These are phyloP conservation scores for Alaudala cheleensis DNA, from an alignment of 2,113 vertebrate species.

Conservation along the genomic window DNA sequence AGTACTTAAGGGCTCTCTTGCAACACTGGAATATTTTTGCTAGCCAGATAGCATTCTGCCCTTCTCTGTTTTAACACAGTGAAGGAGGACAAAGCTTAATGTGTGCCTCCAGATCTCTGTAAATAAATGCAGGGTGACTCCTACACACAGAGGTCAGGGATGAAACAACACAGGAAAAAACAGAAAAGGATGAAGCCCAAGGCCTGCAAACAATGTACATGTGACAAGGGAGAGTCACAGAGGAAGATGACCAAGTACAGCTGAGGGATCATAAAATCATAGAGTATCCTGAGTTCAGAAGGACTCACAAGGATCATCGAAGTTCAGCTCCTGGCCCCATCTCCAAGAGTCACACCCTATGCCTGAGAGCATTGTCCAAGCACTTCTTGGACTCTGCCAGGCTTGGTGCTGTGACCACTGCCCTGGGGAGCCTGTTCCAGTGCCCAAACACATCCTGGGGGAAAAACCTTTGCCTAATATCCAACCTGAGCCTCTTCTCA, in stretches of 20 bases:
- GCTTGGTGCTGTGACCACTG: neutral
- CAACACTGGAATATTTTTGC: neutral
- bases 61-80: neutral
- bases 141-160: neutral
- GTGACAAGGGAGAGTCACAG: neutral
- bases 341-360: neutral
- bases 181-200: neutral
- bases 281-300: neutral
- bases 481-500: neutral
- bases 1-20: neutral
- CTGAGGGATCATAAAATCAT: neutral
- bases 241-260: neutral
- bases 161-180: neutral
- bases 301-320: accelerated
- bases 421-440: neutral
- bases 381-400: neutral
- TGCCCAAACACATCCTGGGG: neutral
- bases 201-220: accelerated
- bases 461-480: neutral
- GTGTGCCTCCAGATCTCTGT: neutral
- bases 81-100: neutral
- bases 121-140: neutral
- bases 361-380: neutral
- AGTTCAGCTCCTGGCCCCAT: neutral
- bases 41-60: neutral